Percentiles rank a stretch among this genome's conserved stretches.
Conservation (phyloP, 2,797 vertebrate species). For the Tragelaphus eurycerus region DNA sequence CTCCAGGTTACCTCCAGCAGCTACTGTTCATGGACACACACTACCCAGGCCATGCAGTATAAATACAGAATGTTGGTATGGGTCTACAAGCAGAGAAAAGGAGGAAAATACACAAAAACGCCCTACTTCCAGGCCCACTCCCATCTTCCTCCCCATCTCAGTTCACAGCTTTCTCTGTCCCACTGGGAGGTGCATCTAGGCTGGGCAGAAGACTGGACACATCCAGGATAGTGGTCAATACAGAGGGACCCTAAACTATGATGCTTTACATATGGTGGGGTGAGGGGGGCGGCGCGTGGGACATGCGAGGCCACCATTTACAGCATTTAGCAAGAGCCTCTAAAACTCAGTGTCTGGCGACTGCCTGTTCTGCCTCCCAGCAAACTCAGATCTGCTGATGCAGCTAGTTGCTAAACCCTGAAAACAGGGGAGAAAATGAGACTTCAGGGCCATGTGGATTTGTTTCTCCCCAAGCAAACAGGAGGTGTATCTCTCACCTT, state of each 20-base stretch:
- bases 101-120: fast-evolving
- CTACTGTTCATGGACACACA: background rate
- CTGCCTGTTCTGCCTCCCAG: background rate
- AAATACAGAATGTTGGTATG: background rate
- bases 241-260: background rate
- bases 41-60: background rate
- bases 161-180: background rate
- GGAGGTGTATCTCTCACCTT: background rate
- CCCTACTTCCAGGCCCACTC: background rate
- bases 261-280: background rate
- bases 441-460: background rate
- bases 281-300: background rate
- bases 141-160: background rate
- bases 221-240: background rate
- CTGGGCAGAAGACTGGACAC: background rate
- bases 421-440: background rate
- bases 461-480: background rate
- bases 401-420: background rate
- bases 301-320: background rate
- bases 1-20: background rate
- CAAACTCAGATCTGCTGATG: background rate
- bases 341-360: background rate
- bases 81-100: background rate
- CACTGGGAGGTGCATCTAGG: background rate
- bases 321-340: background rate